These are phyloP conservation scores for Porites lobata DNA, from an alignment of 92 coral and sea anemone species.

Conservation along the genomic window DNA sequence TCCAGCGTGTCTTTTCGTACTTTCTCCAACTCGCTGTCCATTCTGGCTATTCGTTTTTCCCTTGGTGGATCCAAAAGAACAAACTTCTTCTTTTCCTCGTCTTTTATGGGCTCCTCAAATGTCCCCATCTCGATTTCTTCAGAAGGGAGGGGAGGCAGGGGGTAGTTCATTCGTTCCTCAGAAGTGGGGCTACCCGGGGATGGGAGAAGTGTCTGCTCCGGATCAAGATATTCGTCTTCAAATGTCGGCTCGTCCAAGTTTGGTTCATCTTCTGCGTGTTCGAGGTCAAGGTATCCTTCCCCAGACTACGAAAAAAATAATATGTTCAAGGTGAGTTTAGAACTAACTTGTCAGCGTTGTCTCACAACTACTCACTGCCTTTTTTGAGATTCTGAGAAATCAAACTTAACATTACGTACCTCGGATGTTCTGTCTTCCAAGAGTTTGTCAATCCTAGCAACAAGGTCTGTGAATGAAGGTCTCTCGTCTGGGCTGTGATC, in stretches of 20 bases:
- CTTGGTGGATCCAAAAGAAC: constrained; percentile 70
- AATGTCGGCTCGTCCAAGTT: constrained; percentile 36
- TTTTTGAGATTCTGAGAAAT: not conserved
- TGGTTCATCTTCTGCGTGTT: constrained; percentile 57
- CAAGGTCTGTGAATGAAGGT: constrained; percentile 84
- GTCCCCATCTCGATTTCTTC: constrained; percentile 80
- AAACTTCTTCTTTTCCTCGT: constrained; percentile 61
- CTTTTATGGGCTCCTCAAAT: constrained; percentile 47
- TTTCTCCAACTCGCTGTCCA: constrained; percentile 82
- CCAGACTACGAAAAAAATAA: constrained; percentile 65
- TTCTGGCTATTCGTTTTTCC: constrained; percentile 32
- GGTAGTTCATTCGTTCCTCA: constrained; percentile 52
- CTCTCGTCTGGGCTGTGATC: constrained; percentile 84
- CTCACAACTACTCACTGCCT: not conserved
- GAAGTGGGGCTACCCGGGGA: constrained; percentile 65
- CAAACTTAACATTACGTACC: constrained; percentile 41
- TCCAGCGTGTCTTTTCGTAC: constrained; percentile 73
- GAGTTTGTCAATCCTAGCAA: constrained; percentile 85
- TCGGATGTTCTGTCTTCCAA: constrained; percentile 81
- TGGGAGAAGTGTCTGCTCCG: constrained; percentile 51
- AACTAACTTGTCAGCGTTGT: not conserved
- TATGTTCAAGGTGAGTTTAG: not conserved
- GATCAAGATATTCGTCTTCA: constrained; percentile 71
- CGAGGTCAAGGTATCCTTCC: constrained; percentile 82
- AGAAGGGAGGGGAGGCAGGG: constrained; percentile 87